Percentiles rank a stretch among this genome's conserved stretches.
Conservation (phyloP, 2,888 invertebrate genomes). For the Ellobium chinense region DNA sequence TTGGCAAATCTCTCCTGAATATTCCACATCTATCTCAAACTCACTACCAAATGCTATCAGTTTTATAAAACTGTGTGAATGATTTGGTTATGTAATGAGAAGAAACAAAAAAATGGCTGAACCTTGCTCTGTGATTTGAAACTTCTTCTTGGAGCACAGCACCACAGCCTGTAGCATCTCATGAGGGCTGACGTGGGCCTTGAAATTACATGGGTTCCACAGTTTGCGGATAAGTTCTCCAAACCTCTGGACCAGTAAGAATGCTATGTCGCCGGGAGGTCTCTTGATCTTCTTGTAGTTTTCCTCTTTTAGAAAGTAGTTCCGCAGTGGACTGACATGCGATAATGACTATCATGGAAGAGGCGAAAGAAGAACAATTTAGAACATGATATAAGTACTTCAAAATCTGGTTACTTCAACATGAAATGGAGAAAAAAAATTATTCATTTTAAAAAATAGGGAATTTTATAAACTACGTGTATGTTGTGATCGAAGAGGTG, state of each 20-base stretch:
- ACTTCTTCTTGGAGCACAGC: constrained; percentile 96
- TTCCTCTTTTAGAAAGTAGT: constrained; percentile 96
- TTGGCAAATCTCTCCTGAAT: too few species aligned
- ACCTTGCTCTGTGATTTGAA: constrained; percentile 99
- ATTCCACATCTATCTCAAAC: too few species aligned
- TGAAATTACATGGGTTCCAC: constrained; percentile 99
- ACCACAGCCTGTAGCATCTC: constrained; percentile 99
- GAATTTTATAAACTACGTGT: too few species aligned
- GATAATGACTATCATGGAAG: constrained; percentile 96
- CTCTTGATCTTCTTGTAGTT: constrained; percentile 91
- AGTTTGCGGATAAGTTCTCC: constrained; percentile 97
- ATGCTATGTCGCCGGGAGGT: constrained; percentile 96
- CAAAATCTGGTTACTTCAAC: too few species aligned
- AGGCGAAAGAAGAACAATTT: too few species aligned
- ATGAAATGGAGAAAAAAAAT: too few species aligned
- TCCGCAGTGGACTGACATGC: constrained; percentile 95
- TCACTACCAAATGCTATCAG: too few species aligned
- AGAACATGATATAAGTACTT: too few species aligned
- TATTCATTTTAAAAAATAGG: too few species aligned
- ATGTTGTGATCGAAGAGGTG: too few species aligned
- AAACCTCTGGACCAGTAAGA: constrained; percentile 90
- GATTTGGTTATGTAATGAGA: too few species aligned
- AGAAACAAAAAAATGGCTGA: neutral
- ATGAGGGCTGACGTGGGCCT: constrained; percentile 99
- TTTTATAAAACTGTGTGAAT: too few species aligned